Conservation (phyloP, 2,113 vertebrate genomes). For the Pangasianodon hypophthalmus region DNA sequence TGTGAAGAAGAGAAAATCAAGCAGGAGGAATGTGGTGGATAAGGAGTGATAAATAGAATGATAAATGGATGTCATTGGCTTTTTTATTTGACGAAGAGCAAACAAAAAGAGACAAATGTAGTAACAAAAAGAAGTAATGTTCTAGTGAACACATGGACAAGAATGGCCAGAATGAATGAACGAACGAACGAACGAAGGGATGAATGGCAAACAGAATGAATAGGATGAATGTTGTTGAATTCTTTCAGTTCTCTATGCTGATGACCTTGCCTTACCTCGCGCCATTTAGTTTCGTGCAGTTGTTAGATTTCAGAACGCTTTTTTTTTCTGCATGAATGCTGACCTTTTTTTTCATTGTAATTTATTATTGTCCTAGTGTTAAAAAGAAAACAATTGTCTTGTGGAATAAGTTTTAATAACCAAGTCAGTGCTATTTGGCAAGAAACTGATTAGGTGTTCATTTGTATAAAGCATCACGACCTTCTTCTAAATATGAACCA, state of each 20-base stretch:
- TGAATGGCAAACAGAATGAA: not conserved
- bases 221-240: not conserved
- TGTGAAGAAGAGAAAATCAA: too few relatives aligned
- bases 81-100: not conserved
- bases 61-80: constrained; percentile 38
- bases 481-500: constrained; percentile 69
- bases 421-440: constrained; percentile 47
- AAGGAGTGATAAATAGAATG: not conserved
- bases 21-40: not conserved
- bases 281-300: constrained; percentile 59
- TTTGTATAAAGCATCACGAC: constrained; percentile 42
- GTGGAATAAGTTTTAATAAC: constrained; percentile 36
- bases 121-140: not conserved
- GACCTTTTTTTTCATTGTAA: constrained; percentile 60
- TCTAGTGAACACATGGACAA: not conserved
- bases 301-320: constrained; percentile 55
- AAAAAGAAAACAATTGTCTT: constrained; percentile 9
- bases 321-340: constrained; percentile 70
- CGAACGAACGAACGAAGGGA: constrained; percentile 29
- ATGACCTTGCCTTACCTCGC: constrained; percentile 54
- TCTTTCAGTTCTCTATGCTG: constrained; percentile 52
- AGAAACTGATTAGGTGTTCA: constrained; percentile 64
- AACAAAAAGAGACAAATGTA: constrained; percentile 46
- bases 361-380: constrained; percentile 61
- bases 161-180: not conserved